Conservation (phyloP, 1,140 invertebrate species). For the Brachionus rubens region DNA sequence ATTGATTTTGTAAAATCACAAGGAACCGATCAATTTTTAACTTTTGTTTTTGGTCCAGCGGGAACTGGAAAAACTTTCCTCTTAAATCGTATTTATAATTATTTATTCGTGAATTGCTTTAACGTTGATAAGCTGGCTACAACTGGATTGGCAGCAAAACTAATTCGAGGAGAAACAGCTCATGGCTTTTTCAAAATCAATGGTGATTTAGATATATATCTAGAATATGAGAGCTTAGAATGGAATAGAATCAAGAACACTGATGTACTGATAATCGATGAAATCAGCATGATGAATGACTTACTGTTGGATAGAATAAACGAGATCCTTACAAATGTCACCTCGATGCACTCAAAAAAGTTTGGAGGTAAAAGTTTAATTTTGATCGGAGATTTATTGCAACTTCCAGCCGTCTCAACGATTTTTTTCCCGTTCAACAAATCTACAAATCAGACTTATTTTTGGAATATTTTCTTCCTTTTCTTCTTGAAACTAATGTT, state of each 20-base stretch:
- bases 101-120: background rate
- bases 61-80: constrained; percentile 3
- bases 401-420: no score
- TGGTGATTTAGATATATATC: background rate
- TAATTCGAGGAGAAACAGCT: background rate
- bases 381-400: no score
- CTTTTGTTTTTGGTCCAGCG: background rate
- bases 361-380: no score
- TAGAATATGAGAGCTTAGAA: background rate
- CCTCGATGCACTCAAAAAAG: no score
- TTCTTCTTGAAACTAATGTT: no score
- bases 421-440: no score
- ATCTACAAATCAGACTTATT: no score
- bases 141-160: background rate
- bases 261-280: background rate
- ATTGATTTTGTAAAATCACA: no score
- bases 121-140: background rate
- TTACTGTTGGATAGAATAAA: background rate
- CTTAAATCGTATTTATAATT: background rate
- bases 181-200: background rate
- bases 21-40: background rate
- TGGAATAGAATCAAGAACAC: background rate
- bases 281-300: background rate
- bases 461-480: no score
- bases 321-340: no score